Evolutionary conservation across 2,113 vertebrate genomes (phyloP), one percentile per base, ranked within the genome.

Genomic region (Trachemys scripta): DNA sequence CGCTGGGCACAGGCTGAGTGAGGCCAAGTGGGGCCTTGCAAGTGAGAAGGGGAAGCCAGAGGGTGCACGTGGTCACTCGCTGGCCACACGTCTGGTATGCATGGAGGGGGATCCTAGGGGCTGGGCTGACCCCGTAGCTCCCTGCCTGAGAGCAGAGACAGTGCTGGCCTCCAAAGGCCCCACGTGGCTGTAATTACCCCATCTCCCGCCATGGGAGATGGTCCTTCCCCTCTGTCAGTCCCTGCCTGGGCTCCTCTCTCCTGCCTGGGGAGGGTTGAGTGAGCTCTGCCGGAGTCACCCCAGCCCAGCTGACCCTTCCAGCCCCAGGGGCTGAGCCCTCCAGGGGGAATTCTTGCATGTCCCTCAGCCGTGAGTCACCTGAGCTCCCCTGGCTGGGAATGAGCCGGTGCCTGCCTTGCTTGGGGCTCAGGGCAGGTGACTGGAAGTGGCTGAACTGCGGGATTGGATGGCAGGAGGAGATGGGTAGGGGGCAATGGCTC

Each of bases 391-490:
- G 31, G 31, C 62, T 69, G 35, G 4, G 16, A 20, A n/a, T 10
- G 65, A 38, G 19, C 59, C 29, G 1, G 14, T 31, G 29, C 29
- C 13, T 62, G 27, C 11, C 29, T 62, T 17, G 62, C 62, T 65
- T 6, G 27, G 59, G 29, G 12, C 59, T 62, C 59, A 13, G 57
- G 57, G 11, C 57, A 2, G 27, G 25, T 27, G 8, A 7, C 62
- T 3, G 6, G 16, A 57, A 35, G 62, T 7, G 31, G 13, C 14
- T 35, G 72, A 42, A 11, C 22, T 45, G 38, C 1, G 49, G 9
- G 10, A 16, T 19, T 3, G 65, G 53, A 35, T 0, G 0, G 38
- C 80, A 57, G 65, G 0, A 0, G 27, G 11, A 6, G 3, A 38
- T 6, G 5, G 50, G 10, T 29, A 24, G 27, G 1, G 2, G 31